A percentile compares a stretch with the other conserved stretches of the same genome.
phyloP scores from a whole-genome alignment of 2,113 vertebrate genomes.

The Aphyosemion australe region DNA sequence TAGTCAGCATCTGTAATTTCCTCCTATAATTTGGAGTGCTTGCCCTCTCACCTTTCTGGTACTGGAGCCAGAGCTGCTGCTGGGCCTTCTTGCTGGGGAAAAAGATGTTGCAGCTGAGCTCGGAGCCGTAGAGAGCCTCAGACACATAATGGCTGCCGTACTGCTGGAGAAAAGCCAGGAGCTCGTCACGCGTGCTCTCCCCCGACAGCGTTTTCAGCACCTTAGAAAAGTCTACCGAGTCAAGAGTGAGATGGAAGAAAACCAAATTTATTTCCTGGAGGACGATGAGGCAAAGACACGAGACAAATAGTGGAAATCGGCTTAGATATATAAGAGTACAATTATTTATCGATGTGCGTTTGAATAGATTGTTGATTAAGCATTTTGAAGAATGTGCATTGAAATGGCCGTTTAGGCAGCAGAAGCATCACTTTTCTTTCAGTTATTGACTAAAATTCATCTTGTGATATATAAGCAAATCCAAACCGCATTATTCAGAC shows the following conservation, averaged over 20 bases:
- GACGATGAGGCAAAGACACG: background rate
- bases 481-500: constrained; percentile 67
- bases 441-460: background rate
- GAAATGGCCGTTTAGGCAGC: too few species aligned
- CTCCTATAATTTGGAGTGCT: too few species aligned
- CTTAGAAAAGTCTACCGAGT: constrained; percentile 87
- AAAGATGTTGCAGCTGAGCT: constrained; percentile 95
- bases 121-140: constrained; percentile 93
- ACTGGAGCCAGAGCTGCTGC: constrained; percentile 99
- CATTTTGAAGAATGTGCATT: background rate
- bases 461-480: background rate
- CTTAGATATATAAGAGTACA: too few species aligned
- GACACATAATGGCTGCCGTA: constrained; percentile 95
- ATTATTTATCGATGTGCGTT: too few species aligned
- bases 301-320: too few species aligned
- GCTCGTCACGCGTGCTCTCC: constrained; percentile 92
- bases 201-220: constrained; percentile 92
- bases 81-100: constrained; percentile 98
- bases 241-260: constrained; percentile 11
- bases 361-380: background rate
- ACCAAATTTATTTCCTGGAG: constrained; percentile 1
- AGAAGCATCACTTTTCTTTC: background rate
- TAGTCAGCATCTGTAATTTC: too few species aligned
- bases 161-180: constrained; percentile 90
- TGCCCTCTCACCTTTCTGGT: constrained; percentile 93